Conservation (phyloP, 2,797 vertebrate species). For the Adelosebastes latens region DNA sequence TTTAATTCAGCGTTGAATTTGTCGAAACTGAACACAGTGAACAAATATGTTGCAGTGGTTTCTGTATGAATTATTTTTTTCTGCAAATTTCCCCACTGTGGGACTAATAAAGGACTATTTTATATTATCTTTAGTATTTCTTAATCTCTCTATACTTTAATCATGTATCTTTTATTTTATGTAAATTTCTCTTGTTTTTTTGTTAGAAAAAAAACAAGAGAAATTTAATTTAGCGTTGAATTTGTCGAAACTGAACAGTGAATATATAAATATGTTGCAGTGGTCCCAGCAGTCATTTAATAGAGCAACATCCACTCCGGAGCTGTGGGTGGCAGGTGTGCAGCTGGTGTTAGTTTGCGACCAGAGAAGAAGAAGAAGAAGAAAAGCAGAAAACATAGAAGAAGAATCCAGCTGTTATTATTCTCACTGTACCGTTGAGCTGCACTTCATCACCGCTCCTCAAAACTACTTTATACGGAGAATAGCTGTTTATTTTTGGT, state of each 20-base stretch:
- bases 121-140: not conserved
- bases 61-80: too few species aligned
- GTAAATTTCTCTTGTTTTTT: too few species aligned
- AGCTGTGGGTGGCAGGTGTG: constrained; percentile 36
- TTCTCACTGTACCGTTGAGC: not conserved
- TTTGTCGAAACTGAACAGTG: not conserved
- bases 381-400: constrained; percentile 10
- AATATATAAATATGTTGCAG: too few species aligned
- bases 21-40: too few species aligned
- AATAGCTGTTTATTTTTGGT: not conserved
- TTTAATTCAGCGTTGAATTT: too few species aligned
- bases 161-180: not conserved
- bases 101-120: too few species aligned
- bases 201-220: not conserved
- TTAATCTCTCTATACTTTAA: not conserved
- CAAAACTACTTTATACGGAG: rapidly evolving
- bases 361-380: constrained; percentile 9
- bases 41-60: too few species aligned
- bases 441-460: not conserved
- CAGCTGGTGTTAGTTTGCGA: rapidly evolving
- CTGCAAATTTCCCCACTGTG: too few species aligned
- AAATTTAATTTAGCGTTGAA: not conserved
- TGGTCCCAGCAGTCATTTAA: not conserved
- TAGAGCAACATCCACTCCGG: not conserved
- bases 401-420: constrained; percentile 45